Evolutionary conservation across 2,113 vertebrate genomes (phyloP), one percentile per base, ranked within the genome.

Genomic region (Mesembrinibis cayennensis): DNA sequence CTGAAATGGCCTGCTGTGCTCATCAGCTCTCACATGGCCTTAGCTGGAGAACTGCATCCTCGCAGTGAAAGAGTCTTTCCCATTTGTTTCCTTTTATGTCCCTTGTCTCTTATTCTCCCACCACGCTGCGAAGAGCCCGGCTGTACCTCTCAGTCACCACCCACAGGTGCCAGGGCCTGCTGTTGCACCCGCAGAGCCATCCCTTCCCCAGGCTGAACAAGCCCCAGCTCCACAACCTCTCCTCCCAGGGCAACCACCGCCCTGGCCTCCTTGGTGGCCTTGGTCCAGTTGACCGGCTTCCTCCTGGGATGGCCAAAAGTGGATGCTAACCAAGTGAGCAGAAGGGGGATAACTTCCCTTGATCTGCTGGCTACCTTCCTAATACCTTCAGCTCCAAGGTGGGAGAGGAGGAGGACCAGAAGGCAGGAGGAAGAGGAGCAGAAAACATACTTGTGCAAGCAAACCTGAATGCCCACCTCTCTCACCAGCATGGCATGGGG

Each of bases 1-100:
- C 36, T 22, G 9, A 55, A 66, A 34, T 4, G 19, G 19, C 13
- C 9, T 30, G 10, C 17, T 36, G 49, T 12, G 36, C 15, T 32
- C 2, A 0, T n/a, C 38, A 36, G 25, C 18, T 71, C 44, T 66
- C 38, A 29, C 30, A 25, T 0, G 1, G 38, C 58, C 44, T n/a
- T 21, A 49, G 26, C 32, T 58, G n/a, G 9, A 59, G 8, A 87
- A 20, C 29, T 7, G 6, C 20, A 45, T 22, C 16, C 23, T 58
- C 44, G 20, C 20, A 23, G 6, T 6, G 6, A 36, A 47, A 32
- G n/a, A 23, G 5, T 27, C 25, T 81, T 40, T 69, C 40, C 49
- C 16, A 2, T 34, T 58, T 0, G 0, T 56, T 74, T 81, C 36
- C 4, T 69, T 67, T 38, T 45, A 45, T 8, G 7, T 5, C 16